Evolutionary conservation across 2,113 vertebrate genomes (phyloP).

Genomic region (Fregata magnificens): DNA sequence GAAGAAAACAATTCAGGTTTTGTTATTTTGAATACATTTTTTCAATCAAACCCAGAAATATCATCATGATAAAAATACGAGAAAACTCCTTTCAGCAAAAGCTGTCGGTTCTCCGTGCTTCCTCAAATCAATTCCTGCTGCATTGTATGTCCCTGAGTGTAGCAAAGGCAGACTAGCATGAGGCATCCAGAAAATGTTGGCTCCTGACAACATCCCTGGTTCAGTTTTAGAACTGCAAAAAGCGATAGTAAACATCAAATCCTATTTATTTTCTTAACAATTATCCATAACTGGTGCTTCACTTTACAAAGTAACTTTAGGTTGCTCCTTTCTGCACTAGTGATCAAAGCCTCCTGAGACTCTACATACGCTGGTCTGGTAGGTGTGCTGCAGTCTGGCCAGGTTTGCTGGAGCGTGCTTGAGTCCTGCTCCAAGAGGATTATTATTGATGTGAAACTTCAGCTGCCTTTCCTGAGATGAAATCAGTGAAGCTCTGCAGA

Average conservation of each 20-base stretch:
- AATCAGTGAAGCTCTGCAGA: constrained; percentile 2
- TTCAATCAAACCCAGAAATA: neutral
- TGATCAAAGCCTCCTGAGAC: neutral
- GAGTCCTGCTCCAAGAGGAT: neutral
- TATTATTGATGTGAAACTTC: neutral
- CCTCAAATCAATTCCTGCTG: neutral
- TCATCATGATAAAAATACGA: neutral
- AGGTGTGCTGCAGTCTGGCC: neutral
- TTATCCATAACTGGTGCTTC: neutral
- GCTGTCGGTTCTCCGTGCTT: neutral
- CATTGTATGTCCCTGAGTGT: neutral
- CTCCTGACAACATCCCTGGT: neutral
- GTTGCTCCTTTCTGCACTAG: neutral
- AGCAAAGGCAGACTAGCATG: neutral
- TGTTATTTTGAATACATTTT: neutral
- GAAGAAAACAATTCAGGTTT: neutral
- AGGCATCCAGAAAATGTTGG: neutral
- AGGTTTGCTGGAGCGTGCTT: neutral
- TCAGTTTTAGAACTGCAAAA: neutral
- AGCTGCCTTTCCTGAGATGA: neutral
- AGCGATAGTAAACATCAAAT: neutral
- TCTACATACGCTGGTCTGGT: neutral
- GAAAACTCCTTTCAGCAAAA: neutral
- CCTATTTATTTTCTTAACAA: neutral
- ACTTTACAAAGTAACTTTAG: neutral